Base-by-base conservation (phyloP, 2,797 vertebrate species). In the Sebastes alutus region DNA sequence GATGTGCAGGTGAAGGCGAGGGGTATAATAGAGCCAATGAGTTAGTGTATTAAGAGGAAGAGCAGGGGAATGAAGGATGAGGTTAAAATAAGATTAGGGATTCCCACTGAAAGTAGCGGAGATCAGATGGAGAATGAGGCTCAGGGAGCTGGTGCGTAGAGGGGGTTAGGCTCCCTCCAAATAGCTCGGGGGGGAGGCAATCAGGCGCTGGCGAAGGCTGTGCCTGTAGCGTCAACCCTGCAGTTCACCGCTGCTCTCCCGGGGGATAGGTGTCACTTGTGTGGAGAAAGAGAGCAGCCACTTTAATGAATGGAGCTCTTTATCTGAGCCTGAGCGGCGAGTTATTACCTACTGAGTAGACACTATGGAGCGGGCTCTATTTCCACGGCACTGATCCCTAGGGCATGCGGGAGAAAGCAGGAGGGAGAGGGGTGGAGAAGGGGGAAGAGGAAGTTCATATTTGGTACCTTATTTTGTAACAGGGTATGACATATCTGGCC, bases 271-370 rank as follows among this genome's bases (percentile, higher is more conserved):
- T 90, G 87, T 91, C 93, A 93, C 81, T 93, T 22, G 82, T 83
- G 87, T 80, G 84, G 72, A 80, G 86, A 92, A 84, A 84, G 83
- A 84, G 90, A 90, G 78, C 75, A 88, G 84, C 85, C 85, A 85
- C 82, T 92, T 92, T 93, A 94, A 93, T 94, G 91, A 94, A 93
- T 88, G 83, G 86, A 87, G 82, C 80, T 89, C 93, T 94, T 93
- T 91, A 92, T 92, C 89, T 87, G 84, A 88, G 91, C 66, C 80
- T 77, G 78, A 89, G 76, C 87, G 79, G 82, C 78, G n/a, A 88
- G 87, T 92, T 93, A 94, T 92, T 92, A 94, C 91, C 91, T 89
- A 88, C 86, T 86, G 88, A 94, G 90, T 83, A 93, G 76, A 80
- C 72, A 84, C 88, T 84, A 71, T 7, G 64, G 77, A 89, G 60